Conservation (phyloP, 2,888 invertebrate genomes). For the Stictocephala bisonia region DNA sequence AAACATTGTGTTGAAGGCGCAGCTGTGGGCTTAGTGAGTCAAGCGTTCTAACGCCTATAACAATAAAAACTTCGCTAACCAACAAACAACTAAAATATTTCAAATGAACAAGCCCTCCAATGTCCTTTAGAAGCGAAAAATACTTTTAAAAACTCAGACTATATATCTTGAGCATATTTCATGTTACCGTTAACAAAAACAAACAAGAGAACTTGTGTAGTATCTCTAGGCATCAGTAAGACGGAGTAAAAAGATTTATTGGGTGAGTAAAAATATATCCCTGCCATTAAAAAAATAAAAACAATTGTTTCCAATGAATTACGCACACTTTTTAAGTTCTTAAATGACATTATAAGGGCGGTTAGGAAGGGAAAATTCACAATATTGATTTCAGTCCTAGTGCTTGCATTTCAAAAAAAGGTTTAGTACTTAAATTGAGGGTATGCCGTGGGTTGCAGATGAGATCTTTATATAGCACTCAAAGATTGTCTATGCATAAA, state of each 20-base stretch:
- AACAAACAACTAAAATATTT: constrained; percentile 24
- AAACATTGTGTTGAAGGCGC: constrained; percentile 5
- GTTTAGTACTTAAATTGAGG: constrained; percentile 41
- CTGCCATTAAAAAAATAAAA: constrained; percentile 38
- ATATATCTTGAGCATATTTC: constrained; percentile 42
- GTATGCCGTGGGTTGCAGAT: constrained; percentile 39
- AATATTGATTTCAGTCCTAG: constrained; percentile 40
- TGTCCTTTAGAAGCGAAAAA: constrained; percentile 10
- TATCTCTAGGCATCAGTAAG: constrained; percentile 27
- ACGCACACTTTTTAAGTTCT: constrained; percentile 37
- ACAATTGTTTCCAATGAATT: constrained; percentile 29
- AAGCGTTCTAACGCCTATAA: constrained; percentile 23
- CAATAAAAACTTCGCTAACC: constrained; percentile 27
- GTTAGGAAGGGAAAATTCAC: constrained; percentile 42
- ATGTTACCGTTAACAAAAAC: constrained; percentile 28
- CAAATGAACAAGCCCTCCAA: neutral
- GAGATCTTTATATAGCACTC: constrained; percentile 44
- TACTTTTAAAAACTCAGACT: constrained; percentile 35
- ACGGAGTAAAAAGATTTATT: constrained; percentile 33
- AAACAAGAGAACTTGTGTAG: constrained; percentile 28
- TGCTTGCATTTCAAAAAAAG: constrained; percentile 42
- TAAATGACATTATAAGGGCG: constrained; percentile 40
- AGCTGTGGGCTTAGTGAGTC: neutral
- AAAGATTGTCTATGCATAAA: constrained; percentile 40
- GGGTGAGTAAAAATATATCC: constrained; percentile 37